Evolutionary conservation across 2,797 vertebrate species (phyloP).

Genomic region (Corythornis leucogaster): DNA sequence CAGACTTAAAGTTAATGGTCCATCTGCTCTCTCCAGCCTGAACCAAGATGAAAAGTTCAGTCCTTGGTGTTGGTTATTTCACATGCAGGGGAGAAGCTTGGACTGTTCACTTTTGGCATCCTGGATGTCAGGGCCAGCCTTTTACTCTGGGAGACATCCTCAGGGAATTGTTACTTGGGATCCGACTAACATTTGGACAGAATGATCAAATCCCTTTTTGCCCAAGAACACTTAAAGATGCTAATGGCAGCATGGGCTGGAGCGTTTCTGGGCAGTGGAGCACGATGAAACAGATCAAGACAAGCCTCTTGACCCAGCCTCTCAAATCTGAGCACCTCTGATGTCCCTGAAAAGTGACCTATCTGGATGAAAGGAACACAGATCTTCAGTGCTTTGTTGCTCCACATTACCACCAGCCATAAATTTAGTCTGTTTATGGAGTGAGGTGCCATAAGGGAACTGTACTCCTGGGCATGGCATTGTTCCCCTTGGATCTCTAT

Average conservation of each 20-base stretch:
- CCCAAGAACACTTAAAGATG: neutral
- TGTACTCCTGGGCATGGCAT: neutral
- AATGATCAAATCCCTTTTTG: neutral
- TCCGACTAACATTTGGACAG: neutral
- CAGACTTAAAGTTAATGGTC: neutral
- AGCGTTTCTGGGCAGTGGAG: neutral
- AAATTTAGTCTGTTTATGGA: neutral
- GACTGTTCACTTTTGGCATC: neutral
- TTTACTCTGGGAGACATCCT: neutral
- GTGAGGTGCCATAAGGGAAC: fast-evolving
- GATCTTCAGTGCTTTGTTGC: neutral
- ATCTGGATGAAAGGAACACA: neutral
- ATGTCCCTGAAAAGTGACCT: neutral
- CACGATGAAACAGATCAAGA: fast-evolving
- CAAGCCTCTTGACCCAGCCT: neutral
- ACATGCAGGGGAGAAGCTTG: neutral
- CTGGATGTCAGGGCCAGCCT: neutral
- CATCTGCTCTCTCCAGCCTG: neutral
- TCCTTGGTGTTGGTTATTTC: neutral
- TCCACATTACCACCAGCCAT: neutral
- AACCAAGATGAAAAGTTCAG: neutral
- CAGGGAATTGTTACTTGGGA: neutral
- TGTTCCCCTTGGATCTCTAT: neutral
- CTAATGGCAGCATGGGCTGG: neutral
- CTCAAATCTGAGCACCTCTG: neutral